Evolutionary conservation across 2,888 invertebrate species (phyloP).

Genomic region (Odontothrips loti): DNA sequence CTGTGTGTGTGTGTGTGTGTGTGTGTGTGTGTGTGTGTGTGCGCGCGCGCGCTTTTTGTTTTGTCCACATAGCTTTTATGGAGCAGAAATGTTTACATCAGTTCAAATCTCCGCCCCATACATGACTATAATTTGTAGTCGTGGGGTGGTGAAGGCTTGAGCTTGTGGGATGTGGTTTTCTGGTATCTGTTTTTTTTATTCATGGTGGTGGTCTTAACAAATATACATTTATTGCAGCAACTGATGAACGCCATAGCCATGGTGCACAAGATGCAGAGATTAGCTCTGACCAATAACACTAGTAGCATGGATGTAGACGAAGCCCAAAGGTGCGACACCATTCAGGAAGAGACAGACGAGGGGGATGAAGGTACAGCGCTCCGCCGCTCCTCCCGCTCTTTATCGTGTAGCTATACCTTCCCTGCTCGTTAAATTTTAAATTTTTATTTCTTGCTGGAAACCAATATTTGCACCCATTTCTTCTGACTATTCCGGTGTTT

Average conservation of each 20-base stretch:
- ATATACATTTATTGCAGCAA: slow-evolving; percentile 44
- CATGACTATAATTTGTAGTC: no score
- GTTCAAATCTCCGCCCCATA: no score
- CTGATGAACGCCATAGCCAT: slow-evolving; percentile 50
- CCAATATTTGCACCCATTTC: not conserved
- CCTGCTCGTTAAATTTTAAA: slow-evolving; percentile 25
- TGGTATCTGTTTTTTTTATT: not conserved
- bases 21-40: not conserved
- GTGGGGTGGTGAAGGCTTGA: no score
- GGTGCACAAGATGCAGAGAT: slow-evolving; percentile 81
- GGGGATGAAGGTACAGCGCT: slow-evolving; percentile 39
- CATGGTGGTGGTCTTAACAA: slow-evolving; percentile 27
- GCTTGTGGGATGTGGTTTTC: no score
- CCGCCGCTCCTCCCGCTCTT: slow-evolving; percentile 14
- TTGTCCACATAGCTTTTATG: no score
- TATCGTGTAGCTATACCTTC: slow-evolving; percentile 23
- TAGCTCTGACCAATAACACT: slow-evolving; percentile 79
- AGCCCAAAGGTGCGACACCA: slow-evolving; percentile 43
- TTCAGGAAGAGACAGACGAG: slow-evolving; percentile 44
- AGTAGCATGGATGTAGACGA: slow-evolving; percentile 44
- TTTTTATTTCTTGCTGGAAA: not conserved
- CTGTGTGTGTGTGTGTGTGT: not conserved
- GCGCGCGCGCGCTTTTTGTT: no score
- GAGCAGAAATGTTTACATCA: no score
- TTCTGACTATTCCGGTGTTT: not conserved